Conservation (phyloP, 30 jellyfish, hydroid and myxozoan species). For the Turritopsis rubra region DNA sequence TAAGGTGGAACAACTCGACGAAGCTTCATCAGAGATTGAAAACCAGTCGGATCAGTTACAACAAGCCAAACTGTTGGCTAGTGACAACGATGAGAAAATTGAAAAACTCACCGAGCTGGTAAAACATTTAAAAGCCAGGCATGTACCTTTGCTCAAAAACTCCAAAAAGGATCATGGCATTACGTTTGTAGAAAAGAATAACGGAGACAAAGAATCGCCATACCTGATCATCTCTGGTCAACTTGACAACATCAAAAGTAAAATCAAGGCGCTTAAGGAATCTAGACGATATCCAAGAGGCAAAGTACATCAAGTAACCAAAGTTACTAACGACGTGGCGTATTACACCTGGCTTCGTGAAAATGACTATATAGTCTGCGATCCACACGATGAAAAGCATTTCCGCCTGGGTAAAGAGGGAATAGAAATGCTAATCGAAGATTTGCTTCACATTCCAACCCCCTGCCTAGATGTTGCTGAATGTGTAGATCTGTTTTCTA, state of each 20-base stretch:
- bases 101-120: background rate
- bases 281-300: background rate
- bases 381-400: background rate
- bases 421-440: background rate
- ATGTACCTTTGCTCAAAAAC: background rate
- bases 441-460: background rate
- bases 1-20: background rate
- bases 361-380: background rate
- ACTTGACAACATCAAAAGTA: background rate
- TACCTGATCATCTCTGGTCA: background rate
- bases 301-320: background rate
- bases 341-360: background rate
- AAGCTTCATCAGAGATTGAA: background rate
- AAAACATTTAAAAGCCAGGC: background rate
- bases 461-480: background rate
- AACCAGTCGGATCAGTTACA: background rate
- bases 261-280: background rate
- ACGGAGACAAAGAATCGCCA: background rate
- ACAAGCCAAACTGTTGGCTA: background rate
- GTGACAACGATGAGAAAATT: background rate
- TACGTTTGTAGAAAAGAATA: background rate
- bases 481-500: background rate
- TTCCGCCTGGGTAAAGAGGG: background rate
- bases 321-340: background rate
- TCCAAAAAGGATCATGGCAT: background rate